A percentile compares a stretch with the other conserved stretches of the same genome.
Evolutionary conservation across 2,888 invertebrate species (phyloP).

Genomic region (Drosophila prostipennis): DNA sequence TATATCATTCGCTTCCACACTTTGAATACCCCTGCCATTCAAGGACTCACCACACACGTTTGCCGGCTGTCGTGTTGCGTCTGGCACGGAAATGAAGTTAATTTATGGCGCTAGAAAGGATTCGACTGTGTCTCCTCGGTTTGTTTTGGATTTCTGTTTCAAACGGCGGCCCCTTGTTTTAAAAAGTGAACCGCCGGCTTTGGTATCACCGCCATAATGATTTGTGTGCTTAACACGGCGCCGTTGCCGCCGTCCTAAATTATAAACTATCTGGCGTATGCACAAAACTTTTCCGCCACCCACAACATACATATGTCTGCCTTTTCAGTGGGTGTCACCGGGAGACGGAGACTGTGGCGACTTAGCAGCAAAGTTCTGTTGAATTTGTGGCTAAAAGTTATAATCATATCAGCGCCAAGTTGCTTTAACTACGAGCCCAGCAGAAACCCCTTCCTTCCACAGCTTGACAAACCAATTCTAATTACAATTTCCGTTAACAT

Average conservation of each 20-base stretch:
- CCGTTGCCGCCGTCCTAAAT: slow-evolving; percentile 61
- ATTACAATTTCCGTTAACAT: slow-evolving; percentile 74
- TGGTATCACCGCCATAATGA: slow-evolving; percentile 70
- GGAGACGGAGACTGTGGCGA: slow-evolving; percentile 36
- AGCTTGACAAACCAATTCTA: slow-evolving; percentile 55
- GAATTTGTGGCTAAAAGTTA: slow-evolving; percentile 71
- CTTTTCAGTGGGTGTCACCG: slow-evolving; percentile 3
- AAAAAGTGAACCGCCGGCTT: slow-evolving; percentile 31
- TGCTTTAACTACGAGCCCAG: neutral
- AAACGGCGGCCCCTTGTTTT: slow-evolving; percentile 30
- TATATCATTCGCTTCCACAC: slow-evolving; percentile 13
- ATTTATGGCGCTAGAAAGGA: slow-evolving; percentile 78
- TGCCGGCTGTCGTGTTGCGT: slow-evolving; percentile 69
- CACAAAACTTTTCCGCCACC: slow-evolving; percentile 52
- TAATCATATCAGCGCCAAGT: slow-evolving; percentile 66
- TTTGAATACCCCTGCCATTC: slow-evolving; percentile 7
- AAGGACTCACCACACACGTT: slow-evolving; percentile 60
- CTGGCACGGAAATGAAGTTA: slow-evolving; percentile 78
- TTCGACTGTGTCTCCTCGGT: slow-evolving; percentile 56
- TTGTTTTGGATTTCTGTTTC: slow-evolving; percentile 48
- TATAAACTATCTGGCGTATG: slow-evolving; percentile 68
- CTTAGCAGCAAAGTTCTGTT: slow-evolving; percentile 63
- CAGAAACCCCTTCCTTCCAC: slow-evolving; percentile 4
- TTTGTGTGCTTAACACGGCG: slow-evolving; percentile 70
- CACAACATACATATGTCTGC: slow-evolving; percentile 46